Evolutionary conservation across 2,888 invertebrate species (phyloP).

Genomic region (Agrypnus murinus): DNA sequence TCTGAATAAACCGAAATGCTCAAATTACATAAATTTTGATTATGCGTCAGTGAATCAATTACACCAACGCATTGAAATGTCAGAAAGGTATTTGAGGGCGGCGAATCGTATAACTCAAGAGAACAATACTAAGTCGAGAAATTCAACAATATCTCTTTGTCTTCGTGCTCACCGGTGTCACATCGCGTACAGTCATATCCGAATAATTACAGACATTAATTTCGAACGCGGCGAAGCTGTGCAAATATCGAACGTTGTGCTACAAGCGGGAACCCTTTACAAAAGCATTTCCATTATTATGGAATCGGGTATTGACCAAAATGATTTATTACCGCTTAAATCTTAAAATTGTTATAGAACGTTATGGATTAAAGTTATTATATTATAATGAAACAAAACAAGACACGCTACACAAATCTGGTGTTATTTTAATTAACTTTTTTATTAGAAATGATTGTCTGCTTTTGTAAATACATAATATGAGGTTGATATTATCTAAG

Average conservation of each 20-base stretch:
- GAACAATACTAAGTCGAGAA: slow-evolving; percentile 53
- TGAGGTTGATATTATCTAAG: no score
- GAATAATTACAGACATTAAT: slow-evolving; percentile 50
- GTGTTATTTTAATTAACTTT: no score
- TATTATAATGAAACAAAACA: no score
- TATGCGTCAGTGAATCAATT: slow-evolving; percentile 49
- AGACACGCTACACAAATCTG: no score
- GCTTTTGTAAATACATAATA: no score
- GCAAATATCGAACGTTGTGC: slow-evolving; percentile 1
- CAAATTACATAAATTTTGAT: slow-evolving; percentile 18
- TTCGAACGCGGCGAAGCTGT: slow-evolving; percentile 25
- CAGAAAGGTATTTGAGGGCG: slow-evolving; percentile 50
- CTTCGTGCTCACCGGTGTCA: slow-evolving; percentile 42
- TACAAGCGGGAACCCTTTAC: background rate
- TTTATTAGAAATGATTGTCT: no score
- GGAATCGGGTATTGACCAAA: no score
- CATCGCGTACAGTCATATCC: slow-evolving; percentile 45
- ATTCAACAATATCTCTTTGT: slow-evolving; percentile 55
- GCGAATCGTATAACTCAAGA: slow-evolving; percentile 53
- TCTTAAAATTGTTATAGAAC: no score
- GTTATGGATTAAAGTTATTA: no score
- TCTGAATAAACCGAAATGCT: slow-evolving; percentile 19
- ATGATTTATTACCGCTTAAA: no score
- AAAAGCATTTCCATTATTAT: no score
- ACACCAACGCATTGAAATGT: slow-evolving; percentile 41